A percentile compares a stretch with the other conserved stretches of the same genome.
phyloP scores from a whole-genome alignment of 2,113 vertebrate species.

The Cololabis saira region DNA sequence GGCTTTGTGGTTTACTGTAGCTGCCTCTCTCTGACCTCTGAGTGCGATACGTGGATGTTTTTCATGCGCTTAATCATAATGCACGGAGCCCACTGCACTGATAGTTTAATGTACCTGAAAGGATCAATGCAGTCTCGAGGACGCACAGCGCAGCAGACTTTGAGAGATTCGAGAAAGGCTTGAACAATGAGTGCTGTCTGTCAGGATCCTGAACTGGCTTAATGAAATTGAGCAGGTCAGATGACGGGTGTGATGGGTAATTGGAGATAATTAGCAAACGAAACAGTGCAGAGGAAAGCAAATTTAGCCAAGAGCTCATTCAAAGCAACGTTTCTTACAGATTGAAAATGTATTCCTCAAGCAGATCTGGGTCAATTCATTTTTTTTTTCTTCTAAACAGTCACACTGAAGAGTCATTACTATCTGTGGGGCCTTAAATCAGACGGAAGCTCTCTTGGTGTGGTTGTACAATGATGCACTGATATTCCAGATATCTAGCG shows the following conservation, averaged over 20 bases:
- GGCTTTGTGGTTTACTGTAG: conserved; percentile 55
- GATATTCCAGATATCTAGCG: conserved; percentile 38
- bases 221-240: conserved; percentile 56
- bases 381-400: background rate
- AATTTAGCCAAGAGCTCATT: conserved; percentile 52
- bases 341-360: conserved; percentile 20
- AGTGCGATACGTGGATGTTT: conserved; percentile 56
- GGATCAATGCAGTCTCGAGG: conserved; percentile 69
- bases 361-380: conserved; percentile 43
- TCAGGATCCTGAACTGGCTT: conserved; percentile 45
- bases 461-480: conserved; percentile 30
- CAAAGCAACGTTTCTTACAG: conserved; percentile 24
- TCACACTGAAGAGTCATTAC: conserved; percentile 17
- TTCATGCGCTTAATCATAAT: conserved; percentile 70
- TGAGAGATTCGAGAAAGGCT: conserved; percentile 58
- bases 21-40: conserved; percentile 61
- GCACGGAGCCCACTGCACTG: conserved; percentile 49
- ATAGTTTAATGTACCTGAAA: conserved; percentile 66
- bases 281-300: conserved; percentile 41
- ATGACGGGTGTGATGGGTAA: conserved; percentile 42
- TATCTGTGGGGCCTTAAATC: conserved; percentile 8
- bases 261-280: conserved; percentile 43
- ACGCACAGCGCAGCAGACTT: conserved; percentile 52
- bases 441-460: conserved; percentile 34
- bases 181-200: conserved; percentile 53